Evolutionary conservation across 2,113 vertebrate species (phyloP).

Genomic region (Brachypodius melanocephalos): DNA sequence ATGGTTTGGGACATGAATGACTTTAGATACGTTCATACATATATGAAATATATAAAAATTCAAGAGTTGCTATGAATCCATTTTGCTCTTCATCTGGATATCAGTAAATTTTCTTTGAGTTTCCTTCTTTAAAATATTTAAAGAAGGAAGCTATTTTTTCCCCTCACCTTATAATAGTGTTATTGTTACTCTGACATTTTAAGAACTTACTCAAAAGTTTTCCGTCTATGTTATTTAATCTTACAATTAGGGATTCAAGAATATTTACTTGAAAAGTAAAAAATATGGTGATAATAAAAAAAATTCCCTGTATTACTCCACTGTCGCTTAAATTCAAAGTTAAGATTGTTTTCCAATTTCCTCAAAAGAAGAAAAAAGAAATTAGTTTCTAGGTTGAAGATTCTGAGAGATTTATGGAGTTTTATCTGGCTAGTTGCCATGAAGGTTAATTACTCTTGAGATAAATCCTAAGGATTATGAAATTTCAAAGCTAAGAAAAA

Average conservation of each 20-base stretch:
- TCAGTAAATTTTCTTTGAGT: background rate
- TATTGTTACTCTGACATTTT: background rate
- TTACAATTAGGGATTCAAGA: background rate
- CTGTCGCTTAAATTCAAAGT: background rate
- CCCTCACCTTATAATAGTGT: background rate
- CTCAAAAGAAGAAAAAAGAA: background rate
- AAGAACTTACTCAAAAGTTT: background rate
- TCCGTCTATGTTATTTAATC: background rate
- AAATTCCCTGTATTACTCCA: background rate
- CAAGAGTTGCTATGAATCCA: background rate
- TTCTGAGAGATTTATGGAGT: background rate
- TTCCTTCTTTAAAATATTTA: background rate
- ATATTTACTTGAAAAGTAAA: background rate
- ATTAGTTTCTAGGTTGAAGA: background rate
- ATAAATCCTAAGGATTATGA: background rate
- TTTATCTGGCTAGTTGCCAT: background rate
- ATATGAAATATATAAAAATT: background rate
- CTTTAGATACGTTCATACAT: background rate
- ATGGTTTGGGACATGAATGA: background rate
- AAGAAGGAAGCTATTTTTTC: background rate
- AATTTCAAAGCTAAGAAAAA: slow-evolving; percentile 3
- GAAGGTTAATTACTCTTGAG: slow-evolving; percentile 21
- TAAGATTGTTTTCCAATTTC: background rate
- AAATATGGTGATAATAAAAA: background rate
- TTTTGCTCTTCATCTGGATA: background rate